A percentile compares a stretch with the other conserved stretches of the same genome.
Evolutionary conservation across 1,140 invertebrate genomes (phyloP).

Genomic region (Drosophila mojavensis): DNA sequence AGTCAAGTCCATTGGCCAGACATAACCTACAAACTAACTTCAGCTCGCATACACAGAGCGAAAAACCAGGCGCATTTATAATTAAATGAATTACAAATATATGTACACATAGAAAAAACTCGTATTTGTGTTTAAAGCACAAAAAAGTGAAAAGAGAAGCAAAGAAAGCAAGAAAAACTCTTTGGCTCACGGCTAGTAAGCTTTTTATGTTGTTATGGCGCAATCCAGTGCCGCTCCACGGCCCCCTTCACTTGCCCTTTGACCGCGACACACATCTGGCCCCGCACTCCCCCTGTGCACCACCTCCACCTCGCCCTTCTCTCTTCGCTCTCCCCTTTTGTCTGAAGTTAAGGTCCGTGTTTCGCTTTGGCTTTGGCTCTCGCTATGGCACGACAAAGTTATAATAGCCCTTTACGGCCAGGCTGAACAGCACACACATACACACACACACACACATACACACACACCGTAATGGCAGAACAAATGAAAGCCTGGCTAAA

Average conservation of each 20-base stretch:
- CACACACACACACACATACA: background rate
- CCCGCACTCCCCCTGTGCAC: too few species aligned
- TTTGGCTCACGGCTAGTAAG: slow-evolving; percentile 23
- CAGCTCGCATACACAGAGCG: background rate
- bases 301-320: background rate
- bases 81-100: slow-evolving; percentile 26
- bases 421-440: slow-evolving; percentile 24
- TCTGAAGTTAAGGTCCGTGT: slow-evolving; percentile 15
- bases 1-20: background rate
- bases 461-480: slow-evolving; percentile 13
- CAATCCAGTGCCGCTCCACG: background rate
- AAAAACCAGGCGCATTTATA: slow-evolving; percentile 13
- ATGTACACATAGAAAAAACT: background rate
- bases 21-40: slow-evolving; percentile 8
- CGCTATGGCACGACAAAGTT: slow-evolving; percentile 67
- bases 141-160: background rate
- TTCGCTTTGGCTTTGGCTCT: slow-evolving; percentile 44
- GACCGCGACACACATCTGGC: too few species aligned
- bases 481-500: slow-evolving; percentile 51
- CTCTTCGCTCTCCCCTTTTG: background rate
- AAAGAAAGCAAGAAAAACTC: background rate
- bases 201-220: slow-evolving; percentile 22
- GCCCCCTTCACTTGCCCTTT: background rate
- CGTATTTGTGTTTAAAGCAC: background rate
- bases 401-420: slow-evolving; percentile 70